A percentile compares a stretch with the other conserved stretches of the same genome.
Evolutionary conservation across 2,797 vertebrate species (phyloP).

Genomic region (Acanthurus leucopareius): DNA sequence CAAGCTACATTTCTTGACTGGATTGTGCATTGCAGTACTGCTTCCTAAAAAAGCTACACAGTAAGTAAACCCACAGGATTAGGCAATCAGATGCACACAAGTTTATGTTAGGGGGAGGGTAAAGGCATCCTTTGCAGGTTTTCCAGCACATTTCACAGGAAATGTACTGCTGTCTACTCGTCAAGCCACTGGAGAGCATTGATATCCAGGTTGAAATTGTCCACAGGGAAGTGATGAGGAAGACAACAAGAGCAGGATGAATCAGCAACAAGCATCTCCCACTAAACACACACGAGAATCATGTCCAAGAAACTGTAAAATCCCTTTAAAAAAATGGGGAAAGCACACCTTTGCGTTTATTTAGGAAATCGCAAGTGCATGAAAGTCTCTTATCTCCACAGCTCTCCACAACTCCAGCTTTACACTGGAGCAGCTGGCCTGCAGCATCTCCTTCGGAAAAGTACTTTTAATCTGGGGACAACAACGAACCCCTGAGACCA

Average conservation of each 20-base stretch:
- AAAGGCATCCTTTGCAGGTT: not conserved
- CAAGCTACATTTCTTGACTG: slow-evolving; percentile 8
- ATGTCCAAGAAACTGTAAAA: slow-evolving; percentile 25
- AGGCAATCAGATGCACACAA: slow-evolving; percentile 23
- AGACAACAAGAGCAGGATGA: slow-evolving; percentile 24
- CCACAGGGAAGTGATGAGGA: slow-evolving; percentile 17
- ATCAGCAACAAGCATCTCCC: slow-evolving; percentile 16
- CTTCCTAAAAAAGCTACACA: slow-evolving; percentile 21
- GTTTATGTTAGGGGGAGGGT: not conserved
- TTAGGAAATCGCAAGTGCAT: slow-evolving; percentile 26
- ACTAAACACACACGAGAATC: slow-evolving; percentile 3
- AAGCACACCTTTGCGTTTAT: slow-evolving; percentile 24
- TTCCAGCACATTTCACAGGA: slow-evolving; percentile 37
- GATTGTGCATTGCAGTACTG: slow-evolving; percentile 18
- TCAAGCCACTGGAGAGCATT: slow-evolving; percentile 17
- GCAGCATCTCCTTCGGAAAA: slow-evolving; percentile 30
- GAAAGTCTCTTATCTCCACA: slow-evolving; percentile 15
- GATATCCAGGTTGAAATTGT: slow-evolving; percentile 11
- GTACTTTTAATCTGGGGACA: slow-evolving; percentile 19
- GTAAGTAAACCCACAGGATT: not conserved
- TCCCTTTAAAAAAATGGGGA: slow-evolving; percentile 12
- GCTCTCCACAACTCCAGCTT: slow-evolving; percentile 10
- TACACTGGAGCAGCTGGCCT: not conserved
- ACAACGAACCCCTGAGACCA: not conserved
- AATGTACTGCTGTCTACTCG: slow-evolving; percentile 29